Evolutionary conservation across 2,113 vertebrate genomes (phyloP).

Genomic region (Silurus asotus): DNA sequence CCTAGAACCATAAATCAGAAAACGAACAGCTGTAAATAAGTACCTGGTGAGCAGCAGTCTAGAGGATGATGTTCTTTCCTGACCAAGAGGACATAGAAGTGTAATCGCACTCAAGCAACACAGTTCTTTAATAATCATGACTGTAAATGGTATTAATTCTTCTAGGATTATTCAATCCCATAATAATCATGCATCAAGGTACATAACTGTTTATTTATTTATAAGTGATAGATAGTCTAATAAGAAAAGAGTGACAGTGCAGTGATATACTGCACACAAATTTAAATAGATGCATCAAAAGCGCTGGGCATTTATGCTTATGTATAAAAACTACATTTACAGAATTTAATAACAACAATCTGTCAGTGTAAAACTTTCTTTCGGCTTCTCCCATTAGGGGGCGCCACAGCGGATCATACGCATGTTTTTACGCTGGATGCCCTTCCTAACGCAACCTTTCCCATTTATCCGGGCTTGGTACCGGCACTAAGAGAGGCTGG

Average conservation of each 20-base stretch:
- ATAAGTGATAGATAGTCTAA: not conserved
- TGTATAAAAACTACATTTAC: not conserved
- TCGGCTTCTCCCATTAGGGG: too few species aligned
- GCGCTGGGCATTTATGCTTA: not conserved
- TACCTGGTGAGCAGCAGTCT: not conserved
- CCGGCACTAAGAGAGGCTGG: too few species aligned
- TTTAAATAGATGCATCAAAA: not conserved
- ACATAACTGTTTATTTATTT: not conserved
- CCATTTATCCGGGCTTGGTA: too few species aligned
- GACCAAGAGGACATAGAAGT: not conserved
- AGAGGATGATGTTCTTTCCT: not conserved
- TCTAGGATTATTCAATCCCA: not conserved
- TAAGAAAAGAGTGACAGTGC: not conserved
- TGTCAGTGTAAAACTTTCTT: not conserved
- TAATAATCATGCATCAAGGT: not conserved
- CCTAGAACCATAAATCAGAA: not conserved
- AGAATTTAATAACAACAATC: not conserved
- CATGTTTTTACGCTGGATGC: too few species aligned
- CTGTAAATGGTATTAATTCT: not conserved
- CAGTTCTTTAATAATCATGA: not conserved
- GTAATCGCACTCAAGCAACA: not conserved
- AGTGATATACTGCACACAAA: not conserved
- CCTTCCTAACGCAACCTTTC: too few species aligned
- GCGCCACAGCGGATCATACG: too few species aligned
- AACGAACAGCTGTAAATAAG: not conserved